Evolutionary conservation across 2,797 vertebrate species (phyloP), one percentile per base, ranked within the genome.

Genomic region (Smutsia temminckii): DNA sequence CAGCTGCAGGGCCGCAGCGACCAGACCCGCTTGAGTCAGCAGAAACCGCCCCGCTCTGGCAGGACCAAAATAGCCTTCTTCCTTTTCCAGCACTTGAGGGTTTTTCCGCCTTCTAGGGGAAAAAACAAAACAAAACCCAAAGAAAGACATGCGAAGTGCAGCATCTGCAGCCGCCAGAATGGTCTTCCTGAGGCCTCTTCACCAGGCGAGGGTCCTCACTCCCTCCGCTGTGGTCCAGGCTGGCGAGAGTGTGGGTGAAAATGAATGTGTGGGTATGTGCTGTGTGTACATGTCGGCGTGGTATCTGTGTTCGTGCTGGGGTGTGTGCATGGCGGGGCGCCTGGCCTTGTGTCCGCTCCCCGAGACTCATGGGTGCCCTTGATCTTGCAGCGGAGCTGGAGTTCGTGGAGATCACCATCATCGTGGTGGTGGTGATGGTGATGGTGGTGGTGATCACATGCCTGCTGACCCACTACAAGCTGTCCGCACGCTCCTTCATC

Each of bases 361-460:
- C 29, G 0, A 3, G 83, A 6, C 96, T 98, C 95, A 97, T n/a
- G 0, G 51, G 46, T 71, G 11, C 61, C 68, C 63, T 93, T 57
- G 95, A 51, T 95, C 93, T 49, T 77, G 16, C 98, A 99, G 99
- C 99, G 98, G 99, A 99, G 98, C 98, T 99, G 99, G 99, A 99
- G 99, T 99, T 99, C 88, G 99, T 99, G 97, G 99, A 99, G 99
- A 99, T 99, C 98, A 98, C 99, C 98, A 98, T 99, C 98, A 99
- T 99, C 89, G 99, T 99, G 97, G 99, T 99, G 98, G 99, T 99
- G 97, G 99, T 99, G 99, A 99, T 99, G 99, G 99, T 99, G 96
- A 99, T 99, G 99, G 99, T 99, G 97, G 99, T 99, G 95, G 99
- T 99, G 98, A 99, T 99, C 98, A 99, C 99, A 0, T 99, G 99